Conservation (phyloP, 1,140 invertebrate species). For the Drosophila kurseongensis region DNA sequence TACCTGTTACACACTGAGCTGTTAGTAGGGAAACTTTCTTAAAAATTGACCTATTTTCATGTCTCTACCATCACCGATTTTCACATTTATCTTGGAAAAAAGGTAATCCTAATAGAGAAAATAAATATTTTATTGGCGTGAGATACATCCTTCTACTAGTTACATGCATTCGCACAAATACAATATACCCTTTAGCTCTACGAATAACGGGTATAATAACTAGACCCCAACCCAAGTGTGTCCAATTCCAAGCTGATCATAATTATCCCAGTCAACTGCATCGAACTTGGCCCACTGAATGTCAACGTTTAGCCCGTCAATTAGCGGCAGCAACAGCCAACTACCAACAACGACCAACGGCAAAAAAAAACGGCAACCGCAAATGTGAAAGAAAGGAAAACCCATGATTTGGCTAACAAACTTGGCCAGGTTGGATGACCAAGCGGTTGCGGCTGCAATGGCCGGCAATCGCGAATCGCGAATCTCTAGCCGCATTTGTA, state of each 20-base stretch:
- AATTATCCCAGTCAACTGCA: constrained; percentile 25
- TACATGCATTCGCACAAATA: no score
- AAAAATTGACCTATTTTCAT: no score
- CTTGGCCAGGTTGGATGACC: constrained; percentile 77
- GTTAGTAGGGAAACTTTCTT: no score
- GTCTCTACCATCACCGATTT: no score
- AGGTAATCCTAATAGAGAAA: no score
- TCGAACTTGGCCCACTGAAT: constrained; percentile 36
- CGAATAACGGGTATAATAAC: no score
- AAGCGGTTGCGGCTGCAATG: constrained; percentile 25
- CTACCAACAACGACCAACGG: background rate
- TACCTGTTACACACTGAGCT: no score
- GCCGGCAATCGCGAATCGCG: constrained; percentile 5
- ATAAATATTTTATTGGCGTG: no score
- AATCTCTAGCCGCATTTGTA: constrained; percentile 58
- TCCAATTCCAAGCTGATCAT: background rate
- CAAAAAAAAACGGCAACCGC: constrained; percentile 6
- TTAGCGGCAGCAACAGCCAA: constrained; percentile 34
- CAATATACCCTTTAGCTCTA: no score
- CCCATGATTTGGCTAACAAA: constrained; percentile 62
- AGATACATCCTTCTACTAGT: no score
- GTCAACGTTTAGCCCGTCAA: constrained; percentile 42
- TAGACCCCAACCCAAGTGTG: background rate
- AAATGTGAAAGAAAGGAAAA: constrained; percentile 56
- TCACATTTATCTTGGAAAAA: no score